Conservation (phyloP, 2,888 invertebrate genomes). For the Caenorhabditis wallacei region DNA sequence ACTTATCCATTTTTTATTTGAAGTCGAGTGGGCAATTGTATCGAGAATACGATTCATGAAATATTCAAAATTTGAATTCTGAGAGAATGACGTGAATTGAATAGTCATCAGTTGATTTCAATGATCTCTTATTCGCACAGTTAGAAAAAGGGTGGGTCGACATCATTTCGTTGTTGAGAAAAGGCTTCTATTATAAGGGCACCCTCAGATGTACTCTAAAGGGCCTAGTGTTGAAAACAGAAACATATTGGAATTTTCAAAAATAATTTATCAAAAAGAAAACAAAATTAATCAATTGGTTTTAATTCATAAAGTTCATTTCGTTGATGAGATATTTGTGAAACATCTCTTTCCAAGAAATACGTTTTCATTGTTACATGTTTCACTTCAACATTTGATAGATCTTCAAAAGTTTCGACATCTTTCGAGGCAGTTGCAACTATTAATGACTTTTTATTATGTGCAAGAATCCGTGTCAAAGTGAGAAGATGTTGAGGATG, state of each 20-base stretch:
- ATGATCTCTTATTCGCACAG: neutral
- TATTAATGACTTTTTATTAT: constrained; percentile 59
- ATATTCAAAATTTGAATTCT: neutral
- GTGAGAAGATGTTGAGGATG: constrained; percentile 42
- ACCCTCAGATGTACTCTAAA: too few relatives aligned
- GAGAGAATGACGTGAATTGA: neutral
- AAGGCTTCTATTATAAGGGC: too few relatives aligned
- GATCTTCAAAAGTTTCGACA: constrained; percentile 31
- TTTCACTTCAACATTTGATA: constrained; percentile 26
- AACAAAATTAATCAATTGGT: constrained; percentile 3
- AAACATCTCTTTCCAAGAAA: constrained; percentile 57
- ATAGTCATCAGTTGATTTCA: constrained; percentile 10
- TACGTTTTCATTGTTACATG: constrained; percentile 58
- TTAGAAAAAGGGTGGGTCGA: neutral
- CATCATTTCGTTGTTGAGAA: neutral
- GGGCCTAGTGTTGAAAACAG: too few relatives aligned
- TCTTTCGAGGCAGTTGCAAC: constrained; percentile 17
- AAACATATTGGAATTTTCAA: too few relatives aligned
- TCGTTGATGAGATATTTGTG: constrained; percentile 30
- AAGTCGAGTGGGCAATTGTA: constrained; percentile 37
- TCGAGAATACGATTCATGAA: constrained; percentile 9
- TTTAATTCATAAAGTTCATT: constrained; percentile 52
- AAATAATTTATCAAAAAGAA: neutral
- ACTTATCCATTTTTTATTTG: constrained; percentile 10
- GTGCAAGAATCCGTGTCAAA: constrained; percentile 58